These are phyloP conservation scores for Dasyprocta punctata DNA, from an alignment of 2,113 vertebrate genomes.

Conservation along the genomic window DNA sequence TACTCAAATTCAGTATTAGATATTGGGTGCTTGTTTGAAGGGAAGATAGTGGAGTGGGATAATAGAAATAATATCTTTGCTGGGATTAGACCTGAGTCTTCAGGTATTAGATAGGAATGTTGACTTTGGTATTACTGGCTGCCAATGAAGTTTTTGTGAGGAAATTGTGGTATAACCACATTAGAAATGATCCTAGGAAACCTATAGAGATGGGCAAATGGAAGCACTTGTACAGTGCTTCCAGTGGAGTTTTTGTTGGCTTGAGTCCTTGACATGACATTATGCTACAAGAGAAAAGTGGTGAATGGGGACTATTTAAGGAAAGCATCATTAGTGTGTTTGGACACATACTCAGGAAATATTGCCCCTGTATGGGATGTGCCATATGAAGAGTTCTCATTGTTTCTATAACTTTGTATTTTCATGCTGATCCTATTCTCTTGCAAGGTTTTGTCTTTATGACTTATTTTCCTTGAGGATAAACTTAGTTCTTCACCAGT, in stretches of 20 bases:
- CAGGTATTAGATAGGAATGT: neutral
- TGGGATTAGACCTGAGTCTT: neutral
- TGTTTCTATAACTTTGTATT: slow-evolving; percentile 25
- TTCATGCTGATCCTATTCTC: slow-evolving; percentile 36
- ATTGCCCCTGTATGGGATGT: neutral
- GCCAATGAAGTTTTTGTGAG: slow-evolving; percentile 25
- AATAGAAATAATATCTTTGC: slow-evolving; percentile 7
- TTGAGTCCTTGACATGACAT: neutral
- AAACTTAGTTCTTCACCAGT: neutral
- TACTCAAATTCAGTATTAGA: slow-evolving; percentile 35
- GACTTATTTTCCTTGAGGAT: slow-evolving; percentile 7
- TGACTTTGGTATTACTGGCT: slow-evolving; percentile 22
- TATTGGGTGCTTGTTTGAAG: neutral
- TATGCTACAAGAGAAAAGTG: neutral
- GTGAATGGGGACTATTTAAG: neutral
- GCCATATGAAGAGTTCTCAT: neutral
- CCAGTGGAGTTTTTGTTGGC: slow-evolving; percentile 31
- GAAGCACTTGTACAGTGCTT: neutral
- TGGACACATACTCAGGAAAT: neutral
- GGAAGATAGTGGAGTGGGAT: slow-evolving; percentile 18
- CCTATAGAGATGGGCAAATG: neutral
- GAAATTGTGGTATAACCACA: slow-evolving; percentile 10
- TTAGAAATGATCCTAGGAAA: slow-evolving; percentile 37
- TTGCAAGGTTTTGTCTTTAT: slow-evolving; percentile 27
- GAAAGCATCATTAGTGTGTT: slow-evolving; percentile 9